Percentiles rank a stretch among this genome's conserved stretches.
Evolutionary conservation across 1,140 invertebrate genomes (phyloP).

Genomic region (Dinoponera quadriceps): DNA sequence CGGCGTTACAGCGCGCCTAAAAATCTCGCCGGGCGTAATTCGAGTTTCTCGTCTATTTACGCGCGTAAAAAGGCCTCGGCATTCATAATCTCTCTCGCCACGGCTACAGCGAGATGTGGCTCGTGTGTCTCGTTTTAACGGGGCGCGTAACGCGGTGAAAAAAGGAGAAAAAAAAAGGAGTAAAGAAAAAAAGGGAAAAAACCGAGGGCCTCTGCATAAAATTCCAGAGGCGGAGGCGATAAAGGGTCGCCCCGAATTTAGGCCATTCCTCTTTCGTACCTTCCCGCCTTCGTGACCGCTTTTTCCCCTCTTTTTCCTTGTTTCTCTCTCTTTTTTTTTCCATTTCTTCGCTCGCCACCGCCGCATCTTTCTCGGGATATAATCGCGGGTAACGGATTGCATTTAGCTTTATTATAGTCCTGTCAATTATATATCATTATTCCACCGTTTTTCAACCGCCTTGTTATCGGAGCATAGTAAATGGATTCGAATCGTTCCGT

Average conservation of each 20-base stretch:
- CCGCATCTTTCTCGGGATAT: slow-evolving; percentile 42
- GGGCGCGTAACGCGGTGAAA: slow-evolving; percentile 54
- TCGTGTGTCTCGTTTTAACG: slow-evolving; percentile 53
- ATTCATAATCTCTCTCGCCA: slow-evolving; percentile 41
- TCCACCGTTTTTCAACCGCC: slow-evolving; percentile 49
- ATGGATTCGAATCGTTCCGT: slow-evolving; percentile 42
- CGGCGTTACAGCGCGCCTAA: slow-evolving; percentile 14
- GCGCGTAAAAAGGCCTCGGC: slow-evolving; percentile 32
- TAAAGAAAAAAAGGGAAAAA: background rate
- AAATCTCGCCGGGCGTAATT: slow-evolving; percentile 46
- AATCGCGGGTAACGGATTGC: slow-evolving; percentile 57
- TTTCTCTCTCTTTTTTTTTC: background rate
- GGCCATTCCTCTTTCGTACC: slow-evolving; percentile 56
- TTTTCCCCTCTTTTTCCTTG: slow-evolving; percentile 38
- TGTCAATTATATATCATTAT: slow-evolving; percentile 61
- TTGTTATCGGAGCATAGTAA: slow-evolving; percentile 50
- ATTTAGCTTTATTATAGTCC: slow-evolving; percentile 57
- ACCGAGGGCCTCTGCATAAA: slow-evolving; percentile 51
- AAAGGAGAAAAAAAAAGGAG: slow-evolving; percentile 32
- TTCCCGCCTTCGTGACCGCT: slow-evolving; percentile 34
- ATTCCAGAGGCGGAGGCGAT: slow-evolving; percentile 47
- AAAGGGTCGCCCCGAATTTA: slow-evolving; percentile 53
- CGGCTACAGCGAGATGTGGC: slow-evolving; percentile 41
- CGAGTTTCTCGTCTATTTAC: slow-evolving; percentile 36
- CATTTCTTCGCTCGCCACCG: background rate